Base-by-base conservation (phyloP, 1,140 invertebrate species). In the Pachyrhynchus sulphureomaculatus region DNA sequence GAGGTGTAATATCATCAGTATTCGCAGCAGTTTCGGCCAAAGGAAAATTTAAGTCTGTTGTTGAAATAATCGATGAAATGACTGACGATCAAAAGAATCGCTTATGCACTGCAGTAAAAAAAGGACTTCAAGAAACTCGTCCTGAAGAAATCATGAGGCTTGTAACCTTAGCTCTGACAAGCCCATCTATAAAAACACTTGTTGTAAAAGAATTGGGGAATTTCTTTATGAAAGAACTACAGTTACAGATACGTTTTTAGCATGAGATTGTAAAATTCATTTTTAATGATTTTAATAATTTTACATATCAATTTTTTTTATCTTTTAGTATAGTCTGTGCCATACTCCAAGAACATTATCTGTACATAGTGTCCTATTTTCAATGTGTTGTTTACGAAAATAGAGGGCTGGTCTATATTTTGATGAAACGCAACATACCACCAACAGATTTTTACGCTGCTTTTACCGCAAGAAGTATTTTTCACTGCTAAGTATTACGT, bases 1-100 rank as follows among this genome's bases (percentile, higher is more conserved):
- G 69, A 37, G 72, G 69, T 5, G 60, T 45, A 3, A 13, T 71
- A 12, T 60, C 64, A 24, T 67, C 70, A 2, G 55, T 64, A 39
- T 15, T 24, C 15, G 66, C 37, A 18, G 64, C 64, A 3, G n/a
- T 39, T 6, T 12, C 6, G 9, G 18, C 47, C 4, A 37, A 47
- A 44, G 66, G 61, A 12, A 69, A 71, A 60, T 73, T 62, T 44
- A 69, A 65, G 63, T 64, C 72, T 8, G 67, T 71, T 10, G 58
- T 60, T 12, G 39, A 63, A 29, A 53, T 73, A 10, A 64, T 73
- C 26, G 52, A 53, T 33, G 70, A 72, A 54, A 68, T 73, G 70
- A 64, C 54, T 15, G 37, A 62, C 12, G 34, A 32, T 9, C 70
- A 73, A 52, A 36, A 63, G 39, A 39, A 48, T 21, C 33, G 44